Conservation (phyloP, 1,140 invertebrate genomes). For the Batillaria attramentaria region DNA sequence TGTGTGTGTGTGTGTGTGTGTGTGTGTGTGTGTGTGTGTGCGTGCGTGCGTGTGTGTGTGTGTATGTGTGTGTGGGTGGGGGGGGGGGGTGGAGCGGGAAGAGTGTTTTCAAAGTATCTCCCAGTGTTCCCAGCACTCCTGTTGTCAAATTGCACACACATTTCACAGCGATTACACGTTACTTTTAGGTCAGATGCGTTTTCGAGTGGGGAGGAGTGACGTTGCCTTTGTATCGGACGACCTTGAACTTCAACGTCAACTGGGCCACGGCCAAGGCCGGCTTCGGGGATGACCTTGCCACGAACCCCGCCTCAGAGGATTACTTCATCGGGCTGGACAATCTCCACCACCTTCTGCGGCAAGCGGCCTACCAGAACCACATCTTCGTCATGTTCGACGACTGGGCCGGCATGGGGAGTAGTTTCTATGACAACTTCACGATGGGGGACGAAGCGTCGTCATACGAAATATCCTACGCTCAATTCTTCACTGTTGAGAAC, state of each 20-base stretch:
- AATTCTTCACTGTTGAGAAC: not conserved
- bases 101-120: not conserved
- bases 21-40: not conserved
- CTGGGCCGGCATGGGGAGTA: not conserved
- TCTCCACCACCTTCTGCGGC: not conserved
- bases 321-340: conserved; percentile 6
- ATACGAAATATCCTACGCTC: not conserved
- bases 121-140: too few species aligned
- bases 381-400: not conserved
- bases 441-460: not conserved
- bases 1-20: not conserved
- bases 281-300: not conserved
- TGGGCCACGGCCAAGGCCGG: conserved; percentile 7
- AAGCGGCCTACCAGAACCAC: not conserved
- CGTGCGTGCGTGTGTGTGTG: not conserved
- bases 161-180: not conserved
- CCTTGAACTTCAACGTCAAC: not conserved
- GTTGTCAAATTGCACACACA: not conserved
- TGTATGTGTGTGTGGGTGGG: not conserved
- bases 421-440: not conserved
- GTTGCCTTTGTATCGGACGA: not conserved
- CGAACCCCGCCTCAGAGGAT: not conserved
- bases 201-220: not conserved
- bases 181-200: not conserved
- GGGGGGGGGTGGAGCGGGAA: not conserved